phyloP scores from a whole-genome alignment of 1,140 invertebrate species.

The Orchestia grillus region DNA sequence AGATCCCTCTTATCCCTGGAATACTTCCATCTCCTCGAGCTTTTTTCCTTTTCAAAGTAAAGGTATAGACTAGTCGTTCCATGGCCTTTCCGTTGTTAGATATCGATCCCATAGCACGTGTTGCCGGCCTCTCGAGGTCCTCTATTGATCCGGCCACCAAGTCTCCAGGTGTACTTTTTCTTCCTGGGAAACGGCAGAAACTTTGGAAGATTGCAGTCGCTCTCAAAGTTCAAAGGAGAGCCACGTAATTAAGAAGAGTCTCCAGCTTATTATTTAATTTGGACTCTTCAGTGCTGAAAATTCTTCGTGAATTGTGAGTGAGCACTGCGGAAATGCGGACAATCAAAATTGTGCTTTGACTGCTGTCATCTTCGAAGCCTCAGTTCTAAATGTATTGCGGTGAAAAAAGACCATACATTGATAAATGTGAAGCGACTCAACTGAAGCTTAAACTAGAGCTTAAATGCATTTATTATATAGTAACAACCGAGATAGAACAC shows the following conservation, averaged over 20 bases:
- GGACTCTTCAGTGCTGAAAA: neutral
- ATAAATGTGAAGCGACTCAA: neutral
- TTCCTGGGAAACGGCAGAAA: constrained; percentile 32
- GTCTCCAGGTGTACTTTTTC: constrained; percentile 52
- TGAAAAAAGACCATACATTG: neutral
- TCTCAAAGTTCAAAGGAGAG: constrained; percentile 34
- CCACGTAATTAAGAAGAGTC: constrained; percentile 36
- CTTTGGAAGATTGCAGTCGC: constrained; percentile 46
- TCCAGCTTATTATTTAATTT: constrained; percentile 45
- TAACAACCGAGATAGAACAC: neutral
- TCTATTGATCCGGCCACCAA: constrained; percentile 6
- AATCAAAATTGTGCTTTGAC: neutral
- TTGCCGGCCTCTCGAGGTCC: constrained; percentile 11
- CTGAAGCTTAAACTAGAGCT: neutral
- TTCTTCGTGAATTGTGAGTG: neutral
- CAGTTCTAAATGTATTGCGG: neutral
- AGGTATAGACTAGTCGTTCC: constrained; percentile 32
- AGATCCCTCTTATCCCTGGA: constrained; percentile 46
- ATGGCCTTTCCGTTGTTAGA: constrained; percentile 14
- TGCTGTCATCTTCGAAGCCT: neutral
- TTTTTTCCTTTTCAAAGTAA: constrained; percentile 17
- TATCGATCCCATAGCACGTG: constrained; percentile 26
- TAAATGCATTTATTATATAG: neutral
- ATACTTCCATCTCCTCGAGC: constrained; percentile 50
- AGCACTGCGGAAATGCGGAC: neutral